A percentile compares a stretch with the other conserved stretches of the same genome.
Conservation (phyloP, 2,888 invertebrate species). For the Oscheius onirici region DNA sequence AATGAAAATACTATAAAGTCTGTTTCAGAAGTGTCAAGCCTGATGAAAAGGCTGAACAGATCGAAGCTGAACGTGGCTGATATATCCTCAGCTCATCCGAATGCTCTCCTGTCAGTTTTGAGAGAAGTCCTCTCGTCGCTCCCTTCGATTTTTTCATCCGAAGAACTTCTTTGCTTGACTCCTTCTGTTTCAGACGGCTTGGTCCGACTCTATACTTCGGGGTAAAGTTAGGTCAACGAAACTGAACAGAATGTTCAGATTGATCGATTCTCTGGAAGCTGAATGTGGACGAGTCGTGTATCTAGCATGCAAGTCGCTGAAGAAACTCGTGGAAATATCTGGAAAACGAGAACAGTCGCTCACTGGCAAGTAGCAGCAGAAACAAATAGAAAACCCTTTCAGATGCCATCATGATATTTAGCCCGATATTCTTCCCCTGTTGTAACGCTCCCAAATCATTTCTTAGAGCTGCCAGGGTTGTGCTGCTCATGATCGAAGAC, state of each 20-base stretch:
- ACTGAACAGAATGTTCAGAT: neutral
- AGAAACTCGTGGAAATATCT: neutral
- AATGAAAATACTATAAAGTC: neutral
- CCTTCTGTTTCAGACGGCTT: neutral
- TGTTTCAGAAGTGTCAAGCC: conserved; percentile 5
- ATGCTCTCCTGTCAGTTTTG: conserved; percentile 23
- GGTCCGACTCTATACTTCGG: conserved; percentile 3
- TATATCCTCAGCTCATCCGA: conserved; percentile 20
- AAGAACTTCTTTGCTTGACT: conserved; percentile 28
- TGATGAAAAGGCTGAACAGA: neutral
- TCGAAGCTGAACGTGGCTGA: conserved; percentile 3
- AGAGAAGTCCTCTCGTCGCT: conserved; percentile 6
- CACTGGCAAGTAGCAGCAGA: conserved; percentile 9
- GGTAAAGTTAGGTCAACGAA: neutral
- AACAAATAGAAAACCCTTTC: neutral
- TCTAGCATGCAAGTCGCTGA: conserved; percentile 20
- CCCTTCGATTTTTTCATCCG: conserved; percentile 19
- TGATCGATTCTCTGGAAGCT: conserved; percentile 9
- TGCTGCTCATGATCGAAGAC: conserved; percentile 29
- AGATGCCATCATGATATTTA: conserved; percentile 27
- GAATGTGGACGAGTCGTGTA: conserved; percentile 6
- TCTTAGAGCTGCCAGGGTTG: conserved; percentile 11
- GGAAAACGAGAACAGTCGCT: neutral
- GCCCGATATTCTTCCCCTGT: conserved; percentile 24
- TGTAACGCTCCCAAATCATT: conserved; percentile 15